Base-by-base conservation (phyloP, 2,888 invertebrate species). In the Slavum lentiscoides region DNA sequence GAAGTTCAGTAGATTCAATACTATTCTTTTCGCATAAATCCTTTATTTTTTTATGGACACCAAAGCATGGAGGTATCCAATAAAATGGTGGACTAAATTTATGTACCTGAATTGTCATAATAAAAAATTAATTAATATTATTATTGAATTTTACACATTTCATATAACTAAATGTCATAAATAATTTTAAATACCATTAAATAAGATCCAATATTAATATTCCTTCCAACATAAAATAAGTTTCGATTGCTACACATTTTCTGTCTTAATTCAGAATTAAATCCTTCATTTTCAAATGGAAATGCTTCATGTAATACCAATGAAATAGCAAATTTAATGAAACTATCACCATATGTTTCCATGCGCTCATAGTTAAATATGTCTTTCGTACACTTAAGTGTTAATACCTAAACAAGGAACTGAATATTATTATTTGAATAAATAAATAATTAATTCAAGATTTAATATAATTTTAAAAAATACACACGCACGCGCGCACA, bases 331-430 rank as follows among this genome's bases (percentile, higher is more conserved):
- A 92, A 92, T 87, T 97, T 97, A 11, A 97, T 88, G 86, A 93
- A 93, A 0, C 95, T 92, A 86, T 97, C 96, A 0, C 97, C 97
- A 7, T 97, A 89, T 0, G 94, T 94, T 87, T 97, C 96, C 19
- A 92, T 87, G 1, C 95, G 88, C 85, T 97, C 97, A 84, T 94
- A 86, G 85, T 94, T 90, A 83, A 95, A 91, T 7, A 90, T 89
- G 85, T 97, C 96, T 82, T 91, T 89, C 0, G 93, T 90, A 82
- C 90, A 90, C 58, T 91, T 90, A 1, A 92, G 89, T 0, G 94
- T 94, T 1, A 96, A 85, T 0, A 94, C 92, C 85, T 90, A 67
- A 13, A 43, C 5, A 86, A 62, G 89, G 82, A 53, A 77, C 64
- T 69, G 70, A 80, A 66, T 19, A 15, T 61, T 30, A 30, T 30